A percentile compares a stretch with the other conserved stretches of the same genome.
These are phyloP conservation scores for Puntigrus tetrazona DNA, from an alignment of 2,113 vertebrate genomes.

Conservation along the genomic window DNA sequence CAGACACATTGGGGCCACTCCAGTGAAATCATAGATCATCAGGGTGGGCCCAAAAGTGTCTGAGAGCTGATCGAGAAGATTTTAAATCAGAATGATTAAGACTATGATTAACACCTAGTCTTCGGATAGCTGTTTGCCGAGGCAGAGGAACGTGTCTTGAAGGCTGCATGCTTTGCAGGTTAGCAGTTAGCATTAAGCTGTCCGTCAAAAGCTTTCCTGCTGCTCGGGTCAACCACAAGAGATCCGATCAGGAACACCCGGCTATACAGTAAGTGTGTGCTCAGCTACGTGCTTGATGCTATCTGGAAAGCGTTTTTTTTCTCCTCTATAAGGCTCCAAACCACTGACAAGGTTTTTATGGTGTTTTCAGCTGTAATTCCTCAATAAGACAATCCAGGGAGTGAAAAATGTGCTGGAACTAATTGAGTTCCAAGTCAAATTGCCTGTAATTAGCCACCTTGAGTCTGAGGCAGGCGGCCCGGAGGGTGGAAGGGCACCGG, in stretches of 20 bases:
- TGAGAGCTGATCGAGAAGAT: no score
- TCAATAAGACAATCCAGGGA: slow-evolving; percentile 14
- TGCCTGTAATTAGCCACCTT: slow-evolving; percentile 25
- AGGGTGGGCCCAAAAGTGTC: no score
- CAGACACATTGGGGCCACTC: no score
- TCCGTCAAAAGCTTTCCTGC: not conserved
- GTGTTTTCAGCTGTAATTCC: slow-evolving; percentile 4
- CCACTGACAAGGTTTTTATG: not conserved
- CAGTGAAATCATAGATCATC: no score
- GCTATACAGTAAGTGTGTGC: not conserved
- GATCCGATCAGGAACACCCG: not conserved
- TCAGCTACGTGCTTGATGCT: not conserved
- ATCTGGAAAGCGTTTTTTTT: slow-evolving; percentile 2
- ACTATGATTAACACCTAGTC: no score
- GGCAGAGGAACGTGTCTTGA: not conserved
- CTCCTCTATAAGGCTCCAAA: not conserved
- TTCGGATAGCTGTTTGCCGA: not conserved
- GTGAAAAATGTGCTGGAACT: slow-evolving; percentile 29
- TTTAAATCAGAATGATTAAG: no score
- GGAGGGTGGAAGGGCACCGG: not conserved
- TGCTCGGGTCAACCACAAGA: not conserved
- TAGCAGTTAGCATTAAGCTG: not conserved
- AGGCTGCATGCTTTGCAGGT: not conserved
- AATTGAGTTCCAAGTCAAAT: slow-evolving; percentile 30
- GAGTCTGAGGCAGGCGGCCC: slow-evolving; percentile 6